Conservation (phyloP, 2,113 vertebrate genomes). For the Takifugu bimaculatus region DNA sequence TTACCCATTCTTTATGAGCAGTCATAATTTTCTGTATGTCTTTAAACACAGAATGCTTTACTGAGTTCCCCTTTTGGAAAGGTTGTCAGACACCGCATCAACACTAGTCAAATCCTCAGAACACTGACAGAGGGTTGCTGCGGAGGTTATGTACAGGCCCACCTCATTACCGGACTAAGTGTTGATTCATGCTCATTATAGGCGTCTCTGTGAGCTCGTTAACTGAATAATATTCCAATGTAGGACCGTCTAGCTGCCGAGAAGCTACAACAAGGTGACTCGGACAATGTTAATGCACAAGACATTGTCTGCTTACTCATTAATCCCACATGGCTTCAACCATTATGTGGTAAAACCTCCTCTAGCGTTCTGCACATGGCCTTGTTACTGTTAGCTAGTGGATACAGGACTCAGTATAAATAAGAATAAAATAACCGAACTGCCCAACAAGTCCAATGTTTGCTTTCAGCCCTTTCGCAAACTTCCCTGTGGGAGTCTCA, state of each 20-base stretch:
- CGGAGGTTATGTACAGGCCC: constrained; percentile 21
- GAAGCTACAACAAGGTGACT: neutral
- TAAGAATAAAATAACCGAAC: too few relatives aligned
- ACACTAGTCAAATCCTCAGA: neutral
- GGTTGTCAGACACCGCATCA: constrained; percentile 2
- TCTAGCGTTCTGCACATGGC: constrained; percentile 5
- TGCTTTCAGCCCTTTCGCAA: too few relatives aligned
- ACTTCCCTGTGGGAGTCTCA: too few relatives aligned
- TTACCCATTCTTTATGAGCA: too few relatives aligned
- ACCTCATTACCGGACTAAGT: neutral
- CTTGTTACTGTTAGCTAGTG: constrained; percentile 8
- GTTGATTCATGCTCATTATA: neutral
- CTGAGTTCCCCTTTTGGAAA: constrained; percentile 10
- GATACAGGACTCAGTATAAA: too few relatives aligned
- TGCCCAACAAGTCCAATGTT: neutral
- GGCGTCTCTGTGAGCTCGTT: too few relatives aligned
- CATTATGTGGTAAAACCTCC: constrained; percentile 11
- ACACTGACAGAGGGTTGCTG: neutral
- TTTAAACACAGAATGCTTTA: too few relatives aligned
- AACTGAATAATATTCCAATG: too few relatives aligned
- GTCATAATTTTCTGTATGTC: too few relatives aligned
- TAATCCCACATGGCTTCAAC: constrained; percentile 25
- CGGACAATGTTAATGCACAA: neutral
- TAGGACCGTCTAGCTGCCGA: too few relatives aligned
- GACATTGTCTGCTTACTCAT: neutral